A percentile compares a stretch with the other conserved stretches of the same genome.
phyloP scores from a whole-genome alignment of 2,797 vertebrate species.

The Synaphobranchus kaupii region DNA sequence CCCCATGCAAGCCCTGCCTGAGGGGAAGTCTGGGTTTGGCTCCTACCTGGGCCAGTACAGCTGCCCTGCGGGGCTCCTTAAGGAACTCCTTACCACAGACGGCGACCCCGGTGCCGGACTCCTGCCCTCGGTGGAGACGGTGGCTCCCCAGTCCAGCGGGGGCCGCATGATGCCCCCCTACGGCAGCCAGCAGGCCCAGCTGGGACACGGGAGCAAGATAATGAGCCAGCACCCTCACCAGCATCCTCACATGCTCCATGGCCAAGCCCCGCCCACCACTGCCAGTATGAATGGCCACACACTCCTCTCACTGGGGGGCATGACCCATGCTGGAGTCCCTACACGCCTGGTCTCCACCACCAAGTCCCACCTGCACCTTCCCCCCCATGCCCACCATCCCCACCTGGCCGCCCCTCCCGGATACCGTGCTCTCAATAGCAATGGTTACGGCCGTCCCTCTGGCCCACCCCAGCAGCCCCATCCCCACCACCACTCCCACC shows the following conservation, averaged over 20 bases:
- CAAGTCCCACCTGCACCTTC: conserved; percentile 82
- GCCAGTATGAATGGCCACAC: conserved; percentile 82
- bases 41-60: conserved; percentile 80
- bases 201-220: conserved; percentile 68
- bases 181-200: conserved; percentile 68
- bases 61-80: conserved; percentile 84
- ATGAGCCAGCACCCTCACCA: conserved; percentile 59
- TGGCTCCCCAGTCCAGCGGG: conserved; percentile 73
- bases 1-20: conserved; percentile 82
- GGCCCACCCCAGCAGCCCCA: conserved; percentile 57
- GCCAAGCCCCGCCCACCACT: conserved; percentile 66
- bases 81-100: conserved; percentile 89
- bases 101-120: conserved; percentile 80
- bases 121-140: conserved; percentile 75
- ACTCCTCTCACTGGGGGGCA: conserved; percentile 75
- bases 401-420: conserved; percentile 71
- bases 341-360: conserved; percentile 76
- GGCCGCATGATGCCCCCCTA: conserved; percentile 60
- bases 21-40: conserved; percentile 81
- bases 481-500: conserved; percentile 39
- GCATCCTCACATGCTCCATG: conserved; percentile 67
- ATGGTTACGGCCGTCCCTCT: conserved; percentile 79
- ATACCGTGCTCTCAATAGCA: conserved; percentile 70
- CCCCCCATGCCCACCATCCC: conserved; percentile 74
- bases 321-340: conserved; percentile 74